Percentiles rank a stretch among this genome's conserved stretches.
Evolutionary conservation across 1,140 invertebrate genomes (phyloP).

Genomic region (Trinorchestia longiramus): DNA sequence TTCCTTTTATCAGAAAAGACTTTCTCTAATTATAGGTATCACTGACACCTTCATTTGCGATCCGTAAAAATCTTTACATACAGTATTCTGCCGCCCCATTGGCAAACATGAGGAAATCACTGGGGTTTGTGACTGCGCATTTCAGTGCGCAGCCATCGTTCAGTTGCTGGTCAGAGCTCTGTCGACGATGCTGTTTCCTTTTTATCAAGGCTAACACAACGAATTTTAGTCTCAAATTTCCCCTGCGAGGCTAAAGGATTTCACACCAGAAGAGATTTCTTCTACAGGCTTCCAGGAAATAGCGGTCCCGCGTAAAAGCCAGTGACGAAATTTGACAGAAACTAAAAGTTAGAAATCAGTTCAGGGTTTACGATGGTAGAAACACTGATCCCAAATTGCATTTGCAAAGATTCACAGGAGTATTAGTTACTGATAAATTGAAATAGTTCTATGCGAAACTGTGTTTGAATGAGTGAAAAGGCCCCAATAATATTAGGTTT

Average conservation of each 20-base stretch:
- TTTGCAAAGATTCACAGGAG: not conserved
- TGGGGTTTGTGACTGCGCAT: not conserved
- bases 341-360: not conserved
- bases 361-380: not conserved
- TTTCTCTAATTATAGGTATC: no score
- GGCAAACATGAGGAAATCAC: no score
- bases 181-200: constrained; percentile 1
- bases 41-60: no score
- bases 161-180: not conserved
- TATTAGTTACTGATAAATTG: not conserved
- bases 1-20: no score
- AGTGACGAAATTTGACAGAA: constrained; percentile 13
- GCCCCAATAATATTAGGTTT: not conserved
- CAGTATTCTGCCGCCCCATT: no score
- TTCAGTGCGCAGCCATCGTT: not conserved
- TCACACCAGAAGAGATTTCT: not conserved
- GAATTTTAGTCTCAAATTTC: constrained; percentile 35
- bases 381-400: not conserved
- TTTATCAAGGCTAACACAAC: not conserved
- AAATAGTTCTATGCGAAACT: not conserved
- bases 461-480: not conserved
- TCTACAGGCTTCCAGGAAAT: constrained; percentile 17
- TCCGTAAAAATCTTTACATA: no score
- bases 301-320: not conserved
- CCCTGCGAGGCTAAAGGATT: not conserved